phyloP scores from a whole-genome alignment of 2,797 vertebrate genomes.

The Synaphobranchus kaupii region DNA sequence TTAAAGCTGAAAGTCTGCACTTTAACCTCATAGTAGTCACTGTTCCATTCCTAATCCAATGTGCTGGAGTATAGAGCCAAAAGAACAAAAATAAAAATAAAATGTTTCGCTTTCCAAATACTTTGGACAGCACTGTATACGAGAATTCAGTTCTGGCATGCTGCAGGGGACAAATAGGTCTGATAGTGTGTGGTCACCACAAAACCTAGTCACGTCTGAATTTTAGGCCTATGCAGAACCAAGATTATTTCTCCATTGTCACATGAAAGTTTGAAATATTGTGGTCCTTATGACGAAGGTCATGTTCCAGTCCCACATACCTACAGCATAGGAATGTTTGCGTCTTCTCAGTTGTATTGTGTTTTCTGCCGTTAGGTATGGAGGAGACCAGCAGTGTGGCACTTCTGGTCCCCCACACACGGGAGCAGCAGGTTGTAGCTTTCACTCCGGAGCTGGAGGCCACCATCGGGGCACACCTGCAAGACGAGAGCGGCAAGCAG shows the following conservation, averaged over 20 bases:
- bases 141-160: no score
- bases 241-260: neutral
- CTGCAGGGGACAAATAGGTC: no score
- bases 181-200: no score
- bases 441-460: conserved; percentile 66
- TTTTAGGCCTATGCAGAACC: no score
- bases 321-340: neutral
- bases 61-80: no score
- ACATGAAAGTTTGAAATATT: neutral
- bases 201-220: no score
- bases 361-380: conserved; percentile 75
- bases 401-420: conserved; percentile 76
- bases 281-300: neutral
- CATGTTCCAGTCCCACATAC: neutral
- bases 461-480: conserved; percentile 53
- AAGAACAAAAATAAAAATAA: no score
- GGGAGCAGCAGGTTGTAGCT: conserved; percentile 71
- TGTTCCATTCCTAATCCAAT: no score
- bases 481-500: conserved; percentile 59
- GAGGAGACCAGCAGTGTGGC: conserved; percentile 82
- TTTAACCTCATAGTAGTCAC: no score
- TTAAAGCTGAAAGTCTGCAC: no score
- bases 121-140: no score
- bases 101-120: no score
- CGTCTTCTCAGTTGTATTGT: conserved; percentile 33